Percentiles rank a stretch among this genome's conserved stretches.
Conservation (phyloP, 2,888 invertebrate genomes). For the Lycophotia porphyrea region DNA sequence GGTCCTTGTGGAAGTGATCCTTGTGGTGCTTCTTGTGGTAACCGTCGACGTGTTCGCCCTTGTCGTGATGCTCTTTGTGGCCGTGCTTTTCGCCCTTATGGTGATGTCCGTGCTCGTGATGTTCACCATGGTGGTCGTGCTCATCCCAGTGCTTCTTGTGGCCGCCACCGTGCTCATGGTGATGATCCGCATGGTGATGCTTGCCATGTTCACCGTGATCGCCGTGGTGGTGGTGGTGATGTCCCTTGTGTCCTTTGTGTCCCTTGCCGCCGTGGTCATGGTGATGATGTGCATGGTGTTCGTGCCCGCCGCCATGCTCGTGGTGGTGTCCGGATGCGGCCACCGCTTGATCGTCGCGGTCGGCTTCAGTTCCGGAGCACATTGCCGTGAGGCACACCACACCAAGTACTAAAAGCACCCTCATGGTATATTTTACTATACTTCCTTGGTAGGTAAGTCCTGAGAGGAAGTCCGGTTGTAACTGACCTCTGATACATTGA, state of each 20-base stretch:
- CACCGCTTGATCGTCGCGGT: slow-evolving; percentile 82
- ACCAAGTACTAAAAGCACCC: slow-evolving; percentile 80
- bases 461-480: slow-evolving; percentile 69
- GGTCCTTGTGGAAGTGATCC: slow-evolving; percentile 96
- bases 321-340: slow-evolving; percentile 88
- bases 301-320: slow-evolving; percentile 92
- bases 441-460: slow-evolving; percentile 62
- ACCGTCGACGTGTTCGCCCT: slow-evolving; percentile 86
- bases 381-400: slow-evolving; percentile 82
- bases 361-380: slow-evolving; percentile 77
- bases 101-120: slow-evolving; percentile 94
- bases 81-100: slow-evolving; percentile 95
- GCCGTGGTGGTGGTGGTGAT: slow-evolving; percentile 94
- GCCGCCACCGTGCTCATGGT: slow-evolving; percentile 94
- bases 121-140: slow-evolving; percentile 93
- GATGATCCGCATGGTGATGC: slow-evolving; percentile 84
- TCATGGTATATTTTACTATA: slow-evolving; percentile 75
- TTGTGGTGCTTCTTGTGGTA: slow-evolving; percentile 96
- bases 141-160: slow-evolving; percentile 93
- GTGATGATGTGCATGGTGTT: slow-evolving; percentile 92
- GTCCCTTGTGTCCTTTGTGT: slow-evolving; percentile 94
- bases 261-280: slow-evolving; percentile 93
- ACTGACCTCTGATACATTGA: slow-evolving; percentile 64
- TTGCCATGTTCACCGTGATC: slow-evolving; percentile 93
- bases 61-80: slow-evolving; percentile 95